phyloP scores from a whole-genome alignment of 2,888 invertebrate genomes.

The Lasiommata megera region DNA sequence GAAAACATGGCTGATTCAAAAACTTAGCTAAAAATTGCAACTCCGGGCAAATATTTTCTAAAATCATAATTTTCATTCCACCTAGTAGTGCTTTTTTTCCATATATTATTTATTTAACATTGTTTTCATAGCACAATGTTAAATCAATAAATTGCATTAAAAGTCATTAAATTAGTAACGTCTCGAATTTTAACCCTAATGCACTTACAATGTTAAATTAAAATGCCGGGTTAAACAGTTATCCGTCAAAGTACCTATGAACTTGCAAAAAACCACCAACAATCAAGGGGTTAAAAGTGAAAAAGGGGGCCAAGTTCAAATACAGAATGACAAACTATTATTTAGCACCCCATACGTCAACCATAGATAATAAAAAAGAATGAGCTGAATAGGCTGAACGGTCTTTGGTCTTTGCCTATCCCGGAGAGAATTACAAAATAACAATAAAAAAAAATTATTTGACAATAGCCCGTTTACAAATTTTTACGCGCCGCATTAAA shows the following conservation, averaged over 20 bases:
- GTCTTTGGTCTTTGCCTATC: slow-evolving; percentile 8
- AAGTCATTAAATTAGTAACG: no score
- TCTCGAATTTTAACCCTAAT: slow-evolving; percentile 51
- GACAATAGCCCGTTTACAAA: slow-evolving; percentile 67
- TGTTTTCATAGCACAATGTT: no score
- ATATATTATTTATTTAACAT: no score
- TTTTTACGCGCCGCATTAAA: slow-evolving; percentile 69
- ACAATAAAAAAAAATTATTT: slow-evolving; percentile 38
- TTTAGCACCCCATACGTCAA: slow-evolving; percentile 56
- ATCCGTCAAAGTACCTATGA: slow-evolving; percentile 16
- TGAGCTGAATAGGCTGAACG: slow-evolving; percentile 6
- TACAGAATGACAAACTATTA: slow-evolving; percentile 60
- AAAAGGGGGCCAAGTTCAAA: slow-evolving; percentile 63
- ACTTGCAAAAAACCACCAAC: slow-evolving; percentile 23
- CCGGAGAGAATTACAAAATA: slow-evolving; percentile 16
- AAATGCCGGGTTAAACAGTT: background rate
- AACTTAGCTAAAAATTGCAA: no score
- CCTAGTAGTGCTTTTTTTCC: no score
- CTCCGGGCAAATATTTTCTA: no score
- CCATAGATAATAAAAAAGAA: slow-evolving; percentile 47
- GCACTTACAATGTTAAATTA: slow-evolving; percentile 11
- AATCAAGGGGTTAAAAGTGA: slow-evolving; percentile 47
- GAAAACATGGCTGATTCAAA: no score
- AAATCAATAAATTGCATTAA: no score
- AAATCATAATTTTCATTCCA: no score